Conservation (phyloP, 2,888 invertebrate species). For the Temnothorax rugatulus region DNA sequence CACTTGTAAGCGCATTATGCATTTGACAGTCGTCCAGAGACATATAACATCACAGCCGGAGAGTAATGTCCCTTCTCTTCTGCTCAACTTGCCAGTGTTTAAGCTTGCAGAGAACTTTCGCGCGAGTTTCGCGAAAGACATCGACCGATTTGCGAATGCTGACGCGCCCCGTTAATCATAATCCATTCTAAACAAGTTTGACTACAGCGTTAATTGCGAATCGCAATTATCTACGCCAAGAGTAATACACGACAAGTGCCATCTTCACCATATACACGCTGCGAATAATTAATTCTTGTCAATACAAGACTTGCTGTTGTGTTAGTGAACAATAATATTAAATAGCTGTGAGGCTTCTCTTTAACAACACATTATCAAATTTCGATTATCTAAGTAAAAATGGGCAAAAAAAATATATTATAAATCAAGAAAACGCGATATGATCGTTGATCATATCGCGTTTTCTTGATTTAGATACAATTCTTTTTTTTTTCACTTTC, state of each 20-base stretch:
- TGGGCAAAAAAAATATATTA: not conserved
- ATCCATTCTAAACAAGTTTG: constrained; percentile 51
- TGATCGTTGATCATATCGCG: too few relatives aligned
- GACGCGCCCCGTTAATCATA: constrained; percentile 51
- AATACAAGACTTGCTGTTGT: not conserved
- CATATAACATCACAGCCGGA: constrained; percentile 53
- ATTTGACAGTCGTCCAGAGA: constrained; percentile 55
- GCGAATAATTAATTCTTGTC: constrained; percentile 40
- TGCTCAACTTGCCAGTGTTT: constrained; percentile 52
- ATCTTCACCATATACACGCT: not conserved
- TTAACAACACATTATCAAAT: not conserved
- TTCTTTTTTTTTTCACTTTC: not conserved
- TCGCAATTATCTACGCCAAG: constrained; percentile 46
- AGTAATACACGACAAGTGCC: constrained; percentile 41
- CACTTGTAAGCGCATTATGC: constrained; percentile 59
- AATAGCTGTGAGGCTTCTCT: not conserved
- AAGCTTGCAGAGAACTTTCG: constrained; percentile 44
- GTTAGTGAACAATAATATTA: not conserved
- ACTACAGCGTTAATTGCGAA: constrained; percentile 37
- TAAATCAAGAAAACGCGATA: too few relatives aligned
- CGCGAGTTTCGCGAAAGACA: constrained; percentile 49
- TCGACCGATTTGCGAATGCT: constrained; percentile 44
- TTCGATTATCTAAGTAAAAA: not conserved
- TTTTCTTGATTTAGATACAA: not conserved
- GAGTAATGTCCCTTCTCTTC: constrained; percentile 55